Conservation (phyloP, 2,888 invertebrate species). For the Agrotis puta region DNA sequence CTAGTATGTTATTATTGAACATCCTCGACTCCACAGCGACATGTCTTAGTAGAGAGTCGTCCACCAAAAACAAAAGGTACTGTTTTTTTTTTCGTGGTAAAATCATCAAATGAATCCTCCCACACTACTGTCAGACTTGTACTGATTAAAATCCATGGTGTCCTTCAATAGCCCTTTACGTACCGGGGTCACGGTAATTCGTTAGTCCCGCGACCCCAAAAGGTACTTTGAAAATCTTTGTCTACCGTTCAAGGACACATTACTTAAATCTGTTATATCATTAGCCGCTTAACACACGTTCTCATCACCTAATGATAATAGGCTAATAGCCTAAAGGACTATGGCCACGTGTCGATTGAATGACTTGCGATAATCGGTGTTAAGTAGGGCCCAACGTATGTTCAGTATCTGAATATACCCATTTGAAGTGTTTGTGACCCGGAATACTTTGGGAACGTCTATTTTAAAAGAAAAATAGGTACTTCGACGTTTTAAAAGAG, state of each 20-base stretch:
- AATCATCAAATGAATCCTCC: too few species aligned
- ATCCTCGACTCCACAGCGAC: too few species aligned
- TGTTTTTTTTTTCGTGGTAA: too few species aligned
- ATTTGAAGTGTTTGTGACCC: not conserved
- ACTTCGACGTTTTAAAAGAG: not conserved
- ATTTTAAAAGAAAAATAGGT: not conserved
- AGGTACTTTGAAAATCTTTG: not conserved
- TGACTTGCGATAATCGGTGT: not conserved
- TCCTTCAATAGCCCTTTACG: too few species aligned
- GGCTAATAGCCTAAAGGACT: constrained; percentile 38
- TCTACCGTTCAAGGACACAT: constrained; percentile 19
- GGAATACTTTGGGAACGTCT: not conserved
- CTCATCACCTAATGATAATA: constrained; percentile 31
- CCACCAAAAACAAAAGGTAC: too few species aligned
- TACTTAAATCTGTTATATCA: constrained; percentile 25
- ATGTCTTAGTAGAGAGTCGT: too few species aligned
- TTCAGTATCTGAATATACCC: not conserved
- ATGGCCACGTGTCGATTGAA: constrained; percentile 30
- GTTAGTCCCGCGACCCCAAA: too few species aligned
- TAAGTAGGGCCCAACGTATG: not conserved
- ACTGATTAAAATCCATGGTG: too few species aligned
- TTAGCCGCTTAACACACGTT: constrained; percentile 16
- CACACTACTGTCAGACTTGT: too few species aligned
- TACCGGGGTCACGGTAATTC: too few species aligned
- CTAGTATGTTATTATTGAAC: too few species aligned